These are phyloP conservation scores for Micromys minutus DNA, from an alignment of 2,113 vertebrate species.

Conservation along the genomic window DNA sequence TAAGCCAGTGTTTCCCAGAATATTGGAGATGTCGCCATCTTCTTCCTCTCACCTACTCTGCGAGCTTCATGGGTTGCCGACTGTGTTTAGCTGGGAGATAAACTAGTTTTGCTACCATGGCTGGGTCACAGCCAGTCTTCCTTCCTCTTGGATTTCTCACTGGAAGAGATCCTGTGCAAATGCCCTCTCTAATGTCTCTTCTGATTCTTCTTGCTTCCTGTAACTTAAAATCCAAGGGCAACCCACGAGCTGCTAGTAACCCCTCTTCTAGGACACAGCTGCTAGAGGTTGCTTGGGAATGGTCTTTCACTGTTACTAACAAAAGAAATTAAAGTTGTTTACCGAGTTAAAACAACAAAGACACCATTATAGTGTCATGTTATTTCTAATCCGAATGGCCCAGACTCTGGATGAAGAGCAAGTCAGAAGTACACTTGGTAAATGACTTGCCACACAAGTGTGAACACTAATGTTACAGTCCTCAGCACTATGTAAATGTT, in stretches of 20 bases:
- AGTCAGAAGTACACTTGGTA: neutral
- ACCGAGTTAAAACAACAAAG: neutral
- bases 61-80: neutral
- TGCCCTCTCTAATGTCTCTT: neutral
- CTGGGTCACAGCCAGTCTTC: neutral
- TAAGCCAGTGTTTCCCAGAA: neutral
- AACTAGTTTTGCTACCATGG: neutral
- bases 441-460: neutral
- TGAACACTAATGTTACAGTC: neutral
- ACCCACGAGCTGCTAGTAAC: neutral
- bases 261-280: neutral
- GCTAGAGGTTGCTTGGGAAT: neutral
- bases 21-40: neutral
- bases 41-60: neutral
- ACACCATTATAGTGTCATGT: neutral
- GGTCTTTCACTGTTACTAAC: neutral
- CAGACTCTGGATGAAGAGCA: neutral
- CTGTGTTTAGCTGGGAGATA: neutral
- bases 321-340: slow-evolving; percentile 15
- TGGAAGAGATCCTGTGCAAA: neutral
- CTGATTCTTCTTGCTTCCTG: neutral
- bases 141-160: neutral
- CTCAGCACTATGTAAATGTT: neutral
- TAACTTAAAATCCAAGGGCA: neutral
- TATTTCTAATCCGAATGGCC: slow-evolving; percentile 16